phyloP scores from a whole-genome alignment of 2,888 invertebrate genomes.

The Cataglyphis cursor region DNA sequence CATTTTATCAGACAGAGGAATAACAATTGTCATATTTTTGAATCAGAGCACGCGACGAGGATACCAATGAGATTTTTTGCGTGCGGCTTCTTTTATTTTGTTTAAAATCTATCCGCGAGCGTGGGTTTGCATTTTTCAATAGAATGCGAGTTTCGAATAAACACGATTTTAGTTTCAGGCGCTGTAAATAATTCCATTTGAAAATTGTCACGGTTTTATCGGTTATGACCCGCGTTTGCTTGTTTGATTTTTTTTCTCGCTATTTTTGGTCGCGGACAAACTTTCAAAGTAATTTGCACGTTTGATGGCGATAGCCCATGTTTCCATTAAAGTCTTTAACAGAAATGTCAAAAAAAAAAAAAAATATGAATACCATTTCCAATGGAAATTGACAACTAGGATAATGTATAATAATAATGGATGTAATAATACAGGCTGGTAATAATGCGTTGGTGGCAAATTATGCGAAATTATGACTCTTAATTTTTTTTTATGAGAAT shows the following conservation, averaged over 20 bases:
- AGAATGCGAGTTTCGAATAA: slow-evolving; percentile 50
- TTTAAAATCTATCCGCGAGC: slow-evolving; percentile 41
- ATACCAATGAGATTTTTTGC: slow-evolving; percentile 35
- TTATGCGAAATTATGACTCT: background rate
- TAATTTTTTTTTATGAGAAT: background rate
- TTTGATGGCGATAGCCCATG: slow-evolving; percentile 29
- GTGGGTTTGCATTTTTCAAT: slow-evolving; percentile 52
- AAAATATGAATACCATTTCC: background rate
- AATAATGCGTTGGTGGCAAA: slow-evolving; percentile 7
- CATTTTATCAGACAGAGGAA: slow-evolving; percentile 40
- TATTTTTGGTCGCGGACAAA: slow-evolving; percentile 27
- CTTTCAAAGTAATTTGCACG: slow-evolving; percentile 36
- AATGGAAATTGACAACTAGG: background rate
- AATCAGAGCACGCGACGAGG: slow-evolving; percentile 62
- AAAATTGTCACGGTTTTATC: slow-evolving; percentile 51
- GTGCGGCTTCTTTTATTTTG: slow-evolving; percentile 38
- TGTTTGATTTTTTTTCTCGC: slow-evolving; percentile 45
- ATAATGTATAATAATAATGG: too few species aligned
- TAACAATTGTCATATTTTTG: slow-evolving; percentile 70
- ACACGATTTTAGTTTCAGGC: slow-evolving; percentile 52
- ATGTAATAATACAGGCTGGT: background rate
- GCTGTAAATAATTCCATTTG: slow-evolving; percentile 54
- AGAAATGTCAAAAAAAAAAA: background rate
- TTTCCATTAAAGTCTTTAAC: slow-evolving; percentile 34
- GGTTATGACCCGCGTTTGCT: slow-evolving; percentile 21